Conservation (phyloP, 2,113 vertebrate genomes). For the Regulus satrapa region DNA sequence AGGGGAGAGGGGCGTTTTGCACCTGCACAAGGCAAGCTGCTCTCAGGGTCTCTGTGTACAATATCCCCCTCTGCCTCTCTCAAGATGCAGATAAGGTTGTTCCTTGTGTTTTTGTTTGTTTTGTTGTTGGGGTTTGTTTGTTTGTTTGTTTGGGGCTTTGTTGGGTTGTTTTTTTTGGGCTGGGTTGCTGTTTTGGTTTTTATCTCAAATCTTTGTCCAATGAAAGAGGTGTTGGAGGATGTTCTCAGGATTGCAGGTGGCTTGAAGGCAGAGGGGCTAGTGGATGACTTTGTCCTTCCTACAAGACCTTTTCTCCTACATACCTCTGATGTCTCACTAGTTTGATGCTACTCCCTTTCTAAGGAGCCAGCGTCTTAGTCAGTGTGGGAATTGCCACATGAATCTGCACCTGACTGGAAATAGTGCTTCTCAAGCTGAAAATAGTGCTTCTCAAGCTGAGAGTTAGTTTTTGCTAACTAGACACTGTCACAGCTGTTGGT, state of each 20-base stretch:
- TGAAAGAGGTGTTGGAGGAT: not conserved
- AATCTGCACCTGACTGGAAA: conserved; percentile 11
- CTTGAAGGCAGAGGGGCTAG: not conserved
- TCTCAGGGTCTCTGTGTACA: not conserved
- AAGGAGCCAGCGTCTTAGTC: not conserved
- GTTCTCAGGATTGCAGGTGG: not conserved
- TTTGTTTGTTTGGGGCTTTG: not conserved
- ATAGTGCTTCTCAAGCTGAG: not conserved
- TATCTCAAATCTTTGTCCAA: not conserved
- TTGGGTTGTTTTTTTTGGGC: too few relatives aligned
- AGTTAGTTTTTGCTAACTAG: not conserved
- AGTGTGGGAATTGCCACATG: not conserved
- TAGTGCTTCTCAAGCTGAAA: not conserved
- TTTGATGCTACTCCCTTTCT: not conserved
- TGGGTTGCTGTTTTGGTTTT: too few relatives aligned
- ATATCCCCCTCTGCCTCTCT: not conserved
- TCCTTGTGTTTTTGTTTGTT: not conserved
- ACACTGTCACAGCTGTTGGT: not conserved
- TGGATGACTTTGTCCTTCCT: not conserved
- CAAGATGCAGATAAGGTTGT: not conserved
- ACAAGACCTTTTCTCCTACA: not conserved
- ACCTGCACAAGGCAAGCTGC: not conserved
- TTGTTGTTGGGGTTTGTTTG: not conserved
- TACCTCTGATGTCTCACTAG: fast-evolving
- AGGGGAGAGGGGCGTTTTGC: not conserved